A percentile compares a stretch with the other conserved stretches of the same genome.
phyloP scores from a whole-genome alignment of 2,797 vertebrate genomes.

The Psittacula echo region DNA sequence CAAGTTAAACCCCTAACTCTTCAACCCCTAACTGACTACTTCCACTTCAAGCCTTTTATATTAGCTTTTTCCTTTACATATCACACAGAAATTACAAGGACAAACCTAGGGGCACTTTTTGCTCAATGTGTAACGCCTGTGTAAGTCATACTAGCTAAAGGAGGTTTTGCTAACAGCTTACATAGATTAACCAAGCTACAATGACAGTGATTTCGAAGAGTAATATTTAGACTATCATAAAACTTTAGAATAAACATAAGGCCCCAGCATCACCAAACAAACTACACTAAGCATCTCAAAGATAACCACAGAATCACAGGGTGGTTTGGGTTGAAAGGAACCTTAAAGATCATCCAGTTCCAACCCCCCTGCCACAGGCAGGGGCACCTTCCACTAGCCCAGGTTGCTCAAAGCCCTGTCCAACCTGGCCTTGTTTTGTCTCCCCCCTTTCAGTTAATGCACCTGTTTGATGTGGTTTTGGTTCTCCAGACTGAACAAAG shows the following conservation, averaged over 20 bases:
- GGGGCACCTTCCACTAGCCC: neutral
- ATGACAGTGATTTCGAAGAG: neutral
- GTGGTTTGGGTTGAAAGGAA: neutral
- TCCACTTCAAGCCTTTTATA: neutral
- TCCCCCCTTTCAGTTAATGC: neutral
- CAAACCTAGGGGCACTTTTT: neutral
- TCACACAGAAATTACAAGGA: neutral
- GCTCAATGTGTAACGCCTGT: accelerated
- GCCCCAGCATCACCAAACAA: neutral
- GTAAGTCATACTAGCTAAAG: neutral
- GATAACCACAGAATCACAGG: neutral
- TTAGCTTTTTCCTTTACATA: neutral
- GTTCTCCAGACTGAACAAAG: neutral
- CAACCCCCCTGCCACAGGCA: neutral
- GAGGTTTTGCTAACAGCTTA: neutral
- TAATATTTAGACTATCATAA: neutral
- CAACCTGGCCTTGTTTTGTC: neutral
- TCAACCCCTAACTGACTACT: neutral
- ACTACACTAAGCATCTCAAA: neutral
- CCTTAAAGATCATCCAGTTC: neutral
- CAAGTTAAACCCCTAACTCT: too few relatives aligned
- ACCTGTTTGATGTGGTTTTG: neutral
- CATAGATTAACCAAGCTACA: neutral
- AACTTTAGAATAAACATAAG: neutral
- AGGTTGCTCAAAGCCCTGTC: neutral